Base-by-base conservation (phyloP, 2,888 invertebrate genomes). In the Phlogophora meticulosa region DNA sequence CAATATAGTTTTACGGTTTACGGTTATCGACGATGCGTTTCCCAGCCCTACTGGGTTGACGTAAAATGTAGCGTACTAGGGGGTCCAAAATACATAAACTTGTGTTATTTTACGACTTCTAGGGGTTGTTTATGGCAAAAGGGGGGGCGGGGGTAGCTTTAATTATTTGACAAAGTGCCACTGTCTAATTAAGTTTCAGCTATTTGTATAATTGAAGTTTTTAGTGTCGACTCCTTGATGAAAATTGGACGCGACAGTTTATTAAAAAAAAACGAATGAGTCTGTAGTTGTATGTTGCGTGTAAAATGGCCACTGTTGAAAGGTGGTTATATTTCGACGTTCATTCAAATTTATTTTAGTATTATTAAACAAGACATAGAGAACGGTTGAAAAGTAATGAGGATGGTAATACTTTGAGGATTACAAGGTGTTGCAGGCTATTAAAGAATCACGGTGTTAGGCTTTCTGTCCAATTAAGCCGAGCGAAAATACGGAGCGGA, bases 31-130 rank as follows among this genome's bases (percentile, higher is more conserved):
- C 58, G 72, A 38, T 49, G 24, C 57, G 57, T 63, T 69, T 75
- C 82, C 72, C 82, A 77, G 61, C 82, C 68, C 81, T 81, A 81
- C 22, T 32, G 55, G 28, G 49, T 64, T n/a, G 71, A 56, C 73
- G 74, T 83, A 73, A 83, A 76, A 74, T 76, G 83, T 81, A 63
- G 71, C 81, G 45, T 76, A 69, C 72, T 64, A 32, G 64, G 82
- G n/a, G 82, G 82, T 73, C 77, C 69, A 76, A 80, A 82, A 80
- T 80, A 81, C 87, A 88, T 88, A 86, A 88, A 84, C 75, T 83
- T 72, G 82, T 85, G 83, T 80, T 85, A 87, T 80, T 89, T 89
- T 89, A 89, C 86, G 89, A 89, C 87, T 88, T 85, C 78, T 85
- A 86, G 85, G 87, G 88, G 85, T 87, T 81, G 86, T 90, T 90